Base-by-base conservation (phyloP, 2,113 vertebrate species). In the Seriola dumerili region DNA sequence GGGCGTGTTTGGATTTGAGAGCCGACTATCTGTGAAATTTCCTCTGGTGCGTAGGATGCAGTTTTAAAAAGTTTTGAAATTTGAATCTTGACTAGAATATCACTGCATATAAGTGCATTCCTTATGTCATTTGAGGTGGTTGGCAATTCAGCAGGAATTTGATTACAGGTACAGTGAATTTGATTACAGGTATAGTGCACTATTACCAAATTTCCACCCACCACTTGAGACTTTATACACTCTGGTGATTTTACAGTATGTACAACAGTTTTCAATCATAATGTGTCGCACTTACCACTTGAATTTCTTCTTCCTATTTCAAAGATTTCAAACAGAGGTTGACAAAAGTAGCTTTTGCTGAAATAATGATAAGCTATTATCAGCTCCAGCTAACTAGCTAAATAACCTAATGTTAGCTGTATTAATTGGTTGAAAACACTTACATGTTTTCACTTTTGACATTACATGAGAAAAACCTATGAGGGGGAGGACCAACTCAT, bases 21-120 rank as follows among this genome's bases (percentile, higher is more conserved):
- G n/a, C 42, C 38, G 61, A 77, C 80, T 61, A 61, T 80, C 59
- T 61, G 52, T 55, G 68, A 63, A 75, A 42, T 65, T 68, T 29
- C 62, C 62, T 12, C 40, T n/a, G 2, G 19, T 66, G 59, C 4
- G 34, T 71, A 58, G 71, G 79, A 71, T 50, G n/a, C 44, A 16
- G 19, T 52, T 42, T 67, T 36, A 12, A 72, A 29, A 61, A 14
- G 52, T 72, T 63, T 67, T 29, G 16, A 77, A 69, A 74, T 64
- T 38, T 9, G 8, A 70, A 23, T 23, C 17, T 50, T n/a, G 25
- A 44, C 29, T n/a, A 7, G 44, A 23, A 50, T 67, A 42, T 58
- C 0, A n/a, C 42, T 34, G 61, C 11, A 12, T 52, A 29, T 52
- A 50, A 61, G 63, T 63, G 11, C 1, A 25, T 8, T 32, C 46